Evolutionary conservation across 2,888 invertebrate genomes (phyloP).

Genomic region (Adela reaumurella): DNA sequence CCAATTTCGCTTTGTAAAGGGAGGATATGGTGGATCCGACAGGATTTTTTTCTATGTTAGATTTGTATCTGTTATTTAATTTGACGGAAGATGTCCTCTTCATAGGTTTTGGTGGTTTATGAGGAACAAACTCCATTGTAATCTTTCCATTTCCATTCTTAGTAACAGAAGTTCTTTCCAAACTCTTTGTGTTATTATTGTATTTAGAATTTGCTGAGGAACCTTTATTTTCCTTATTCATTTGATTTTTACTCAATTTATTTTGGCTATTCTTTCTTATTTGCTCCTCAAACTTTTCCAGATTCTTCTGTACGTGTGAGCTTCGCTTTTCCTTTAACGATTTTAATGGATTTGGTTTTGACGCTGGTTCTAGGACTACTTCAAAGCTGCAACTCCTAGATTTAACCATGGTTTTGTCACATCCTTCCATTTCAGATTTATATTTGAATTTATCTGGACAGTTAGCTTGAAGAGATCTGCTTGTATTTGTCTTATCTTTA

Average conservation of each 20-base stretch:
- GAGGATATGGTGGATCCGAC: conserved; percentile 47
- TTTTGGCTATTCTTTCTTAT: conserved; percentile 39
- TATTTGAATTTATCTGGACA: conserved; percentile 42
- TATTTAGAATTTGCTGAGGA: conserved; percentile 31
- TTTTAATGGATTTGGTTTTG: conserved; percentile 44
- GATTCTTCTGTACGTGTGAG: conserved; percentile 53
- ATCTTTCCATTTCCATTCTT: conserved; percentile 44
- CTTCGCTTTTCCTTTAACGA: conserved; percentile 45
- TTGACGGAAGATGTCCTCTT: conserved; percentile 64
- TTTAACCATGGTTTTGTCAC: conserved; percentile 43
- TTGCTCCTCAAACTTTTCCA: conserved; percentile 59
- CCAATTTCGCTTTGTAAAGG: conserved; percentile 48
- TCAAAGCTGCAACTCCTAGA: conserved; percentile 53
- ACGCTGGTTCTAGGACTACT: conserved; percentile 47
- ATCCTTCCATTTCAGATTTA: conserved; percentile 42
- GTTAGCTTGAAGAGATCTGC: conserved; percentile 42
- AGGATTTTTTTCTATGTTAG: conserved; percentile 36
- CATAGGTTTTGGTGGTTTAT: conserved; percentile 71
- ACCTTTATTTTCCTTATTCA: conserved; percentile 37
- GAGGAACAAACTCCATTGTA: conserved; percentile 60
- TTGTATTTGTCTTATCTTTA: conserved; percentile 47
- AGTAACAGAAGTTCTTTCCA: conserved; percentile 42
- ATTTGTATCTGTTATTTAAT: conserved; percentile 49
- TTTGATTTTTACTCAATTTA: conserved; percentile 37
- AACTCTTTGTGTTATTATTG: conserved; percentile 41